These are phyloP conservation scores for Corythornis vintsioides DNA, from an alignment of 2,113 vertebrate species.

Conservation along the genomic window DNA sequence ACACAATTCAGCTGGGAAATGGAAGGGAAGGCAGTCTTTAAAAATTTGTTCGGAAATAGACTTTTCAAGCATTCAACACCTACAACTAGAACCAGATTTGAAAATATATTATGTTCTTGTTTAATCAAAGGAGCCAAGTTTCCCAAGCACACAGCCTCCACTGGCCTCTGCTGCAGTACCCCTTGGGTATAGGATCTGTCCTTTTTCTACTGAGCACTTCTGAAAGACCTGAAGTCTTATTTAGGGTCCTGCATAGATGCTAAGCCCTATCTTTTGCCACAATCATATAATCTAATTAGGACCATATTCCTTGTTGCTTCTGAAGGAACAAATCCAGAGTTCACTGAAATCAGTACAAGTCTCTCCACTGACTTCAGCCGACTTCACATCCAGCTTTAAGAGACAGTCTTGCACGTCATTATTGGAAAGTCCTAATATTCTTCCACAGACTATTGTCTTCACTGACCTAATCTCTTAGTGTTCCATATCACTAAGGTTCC, in stretches of 20 bases:
- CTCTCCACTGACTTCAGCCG: not conserved
- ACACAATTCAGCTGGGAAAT: not conserved
- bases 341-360: not conserved
- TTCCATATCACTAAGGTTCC: not conserved
- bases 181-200: rapidly evolving
- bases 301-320: not conserved
- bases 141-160: not conserved
- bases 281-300: not conserved
- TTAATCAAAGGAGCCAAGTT: not conserved
- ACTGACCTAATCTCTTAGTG: not conserved
- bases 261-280: not conserved
- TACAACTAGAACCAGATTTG: not conserved
- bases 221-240: not conserved
- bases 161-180: not conserved
- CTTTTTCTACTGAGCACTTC: not conserved
- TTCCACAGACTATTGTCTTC: not conserved
- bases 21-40: not conserved
- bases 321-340: not conserved
- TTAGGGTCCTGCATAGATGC: not conserved
- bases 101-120: not conserved
- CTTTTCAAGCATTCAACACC: not conserved
- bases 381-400: not conserved
- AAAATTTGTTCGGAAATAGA: not conserved
- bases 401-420: not conserved
- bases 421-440: not conserved